Base-by-base conservation (phyloP, 2,888 invertebrate genomes). In the Notodonta ziczac region DNA sequence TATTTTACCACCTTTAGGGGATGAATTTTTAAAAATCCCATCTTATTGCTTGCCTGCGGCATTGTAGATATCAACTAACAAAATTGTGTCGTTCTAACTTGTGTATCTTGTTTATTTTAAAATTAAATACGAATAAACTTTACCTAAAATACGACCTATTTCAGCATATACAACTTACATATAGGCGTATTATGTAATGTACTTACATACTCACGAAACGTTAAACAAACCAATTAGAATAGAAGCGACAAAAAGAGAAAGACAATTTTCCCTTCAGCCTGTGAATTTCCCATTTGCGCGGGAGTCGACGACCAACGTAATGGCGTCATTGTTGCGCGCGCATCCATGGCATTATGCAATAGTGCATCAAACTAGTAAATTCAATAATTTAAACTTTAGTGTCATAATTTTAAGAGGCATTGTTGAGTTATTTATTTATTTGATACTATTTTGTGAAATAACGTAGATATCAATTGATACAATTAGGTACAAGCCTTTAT, bases 211-310 rank as follows among this genome's bases (percentile, higher is more conserved):
- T 52, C 42, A 56, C 62, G 40, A 14, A 53, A 52, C 54, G 65
- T 71, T 66, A 60, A 48, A 63, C 61, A 69, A 69, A 63, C 55
- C 63, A 65, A 69, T 75, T 70, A 69, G 69, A 65, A 62, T 65
- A 59, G 61, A 58, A 2, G 60, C 66, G 67, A 63, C 68, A 77
- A 76, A 68, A 77, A 75, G 72, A 64, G 72, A 75, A 75, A 73
- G 70, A 74, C n/a, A 61, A 62, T 62, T 69, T 73, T 74, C 70
- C 74, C 71, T 68, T 62, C 35, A 56, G 65, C 69, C 62, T 76
- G 77, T 69, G 77, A 78, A 70, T 66, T 76, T 76, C 75, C 72
- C 74, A 74, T 66, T 72, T 69, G 66, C 63, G 65, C 60, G 57
- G 59, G 65, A 64, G 68, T 68, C 65, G 58, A 63, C 48, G 58